Percentiles rank a stretch among this genome's conserved stretches.
Evolutionary conservation across 1,140 invertebrate species (phyloP).

Genomic region (Pachyrhynchus sulphureomaculatus): DNA sequence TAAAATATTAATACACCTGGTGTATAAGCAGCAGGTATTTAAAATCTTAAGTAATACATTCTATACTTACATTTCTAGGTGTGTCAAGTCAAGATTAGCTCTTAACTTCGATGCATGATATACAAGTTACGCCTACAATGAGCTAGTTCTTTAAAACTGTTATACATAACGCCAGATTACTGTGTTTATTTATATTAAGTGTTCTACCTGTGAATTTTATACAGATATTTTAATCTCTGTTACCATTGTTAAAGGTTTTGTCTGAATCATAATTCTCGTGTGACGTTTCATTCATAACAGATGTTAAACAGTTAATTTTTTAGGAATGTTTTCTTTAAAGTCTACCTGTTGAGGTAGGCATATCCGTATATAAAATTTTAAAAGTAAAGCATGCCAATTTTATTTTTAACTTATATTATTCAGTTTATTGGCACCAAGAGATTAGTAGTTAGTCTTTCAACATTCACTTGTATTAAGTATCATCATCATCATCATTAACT

Average conservation of each 20-base stretch:
- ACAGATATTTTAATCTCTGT: conserved; percentile 9
- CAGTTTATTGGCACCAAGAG: too few species aligned
- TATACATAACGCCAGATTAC: conserved; percentile 27
- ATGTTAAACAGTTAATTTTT: too few species aligned
- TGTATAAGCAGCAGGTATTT: conserved; percentile 17
- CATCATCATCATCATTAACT: too few species aligned
- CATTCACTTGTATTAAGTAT: too few species aligned
- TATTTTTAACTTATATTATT: too few species aligned
- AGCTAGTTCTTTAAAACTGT: conserved; percentile 23
- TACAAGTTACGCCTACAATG: conserved; percentile 27
- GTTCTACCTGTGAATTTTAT: conserved; percentile 21
- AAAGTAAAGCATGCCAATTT: too few species aligned
- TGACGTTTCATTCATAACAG: too few species aligned
- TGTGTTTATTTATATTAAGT: conserved; percentile 16
- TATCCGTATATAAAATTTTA: too few species aligned
- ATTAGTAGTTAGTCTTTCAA: too few species aligned
- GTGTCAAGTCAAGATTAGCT: conserved; percentile 22
- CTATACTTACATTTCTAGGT: conserved; percentile 11
- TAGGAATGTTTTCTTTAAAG: too few species aligned
- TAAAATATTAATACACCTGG: conserved; percentile 29
- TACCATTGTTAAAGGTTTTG: conserved; percentile 2
- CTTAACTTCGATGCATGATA: conserved; percentile 15
- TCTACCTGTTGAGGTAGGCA: too few species aligned
- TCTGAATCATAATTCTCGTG: too few species aligned
- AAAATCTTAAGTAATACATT: conserved; percentile 19